Conservation (phyloP, 2,113 vertebrate species). For the Tragelaphus imberbis region DNA sequence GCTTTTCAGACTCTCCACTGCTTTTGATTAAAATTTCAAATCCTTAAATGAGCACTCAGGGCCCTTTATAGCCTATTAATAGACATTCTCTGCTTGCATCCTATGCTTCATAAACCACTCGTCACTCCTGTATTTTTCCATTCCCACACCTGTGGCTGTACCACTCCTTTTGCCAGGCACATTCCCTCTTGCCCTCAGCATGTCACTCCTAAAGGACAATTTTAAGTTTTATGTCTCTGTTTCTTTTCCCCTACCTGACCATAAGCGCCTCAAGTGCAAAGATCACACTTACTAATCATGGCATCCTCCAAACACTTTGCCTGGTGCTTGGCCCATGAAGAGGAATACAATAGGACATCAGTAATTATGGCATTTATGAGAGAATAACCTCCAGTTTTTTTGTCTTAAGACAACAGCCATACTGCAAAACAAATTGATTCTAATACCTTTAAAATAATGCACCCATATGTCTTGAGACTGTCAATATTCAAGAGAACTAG, state of each 20-base stretch:
- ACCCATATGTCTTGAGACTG: not conserved
- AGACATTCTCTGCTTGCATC: conserved; percentile 23
- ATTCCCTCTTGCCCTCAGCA: not conserved
- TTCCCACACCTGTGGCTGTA: not conserved
- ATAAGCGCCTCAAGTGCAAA: not conserved
- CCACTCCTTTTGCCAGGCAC: not conserved
- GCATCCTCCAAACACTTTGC: not conserved
- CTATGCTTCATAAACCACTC: not conserved
- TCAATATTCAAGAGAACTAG: not conserved
- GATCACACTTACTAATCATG: not conserved
- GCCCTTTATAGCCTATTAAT: conserved; percentile 28
- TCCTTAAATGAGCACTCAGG: conserved; percentile 2
- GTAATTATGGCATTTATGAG: not conserved
- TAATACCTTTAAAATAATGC: not conserved
- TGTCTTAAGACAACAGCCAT: not conserved
- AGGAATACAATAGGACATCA: not conserved
- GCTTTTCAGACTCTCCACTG: not conserved
- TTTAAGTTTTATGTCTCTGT: not conserved
- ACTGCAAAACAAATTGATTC: not conserved
- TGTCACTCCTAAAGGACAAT: not conserved
- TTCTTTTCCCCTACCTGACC: not conserved
- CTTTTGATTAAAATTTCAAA: conserved; percentile 38
- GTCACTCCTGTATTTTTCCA: conserved; percentile 41
- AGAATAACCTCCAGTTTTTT: not conserved
- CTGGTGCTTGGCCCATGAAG: not conserved